Conservation (phyloP, 2,888 invertebrate genomes). For the Theretra japonica region DNA sequence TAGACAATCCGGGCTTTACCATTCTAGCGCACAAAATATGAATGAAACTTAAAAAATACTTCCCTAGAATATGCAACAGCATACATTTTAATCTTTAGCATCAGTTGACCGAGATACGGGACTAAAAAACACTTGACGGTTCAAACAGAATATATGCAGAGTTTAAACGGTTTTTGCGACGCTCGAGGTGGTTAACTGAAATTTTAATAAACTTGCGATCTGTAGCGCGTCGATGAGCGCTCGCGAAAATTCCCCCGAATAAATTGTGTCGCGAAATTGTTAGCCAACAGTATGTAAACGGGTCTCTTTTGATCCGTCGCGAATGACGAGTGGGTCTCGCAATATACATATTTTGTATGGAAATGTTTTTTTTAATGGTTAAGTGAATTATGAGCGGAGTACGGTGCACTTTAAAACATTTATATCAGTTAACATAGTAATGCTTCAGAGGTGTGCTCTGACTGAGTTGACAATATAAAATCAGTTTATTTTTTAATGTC, state of each 20-base stretch:
- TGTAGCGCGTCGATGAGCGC: constrained; percentile 3
- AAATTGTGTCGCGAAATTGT: constrained; percentile 8
- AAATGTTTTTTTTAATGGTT: too few species aligned
- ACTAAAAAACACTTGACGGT: constrained; percentile 30
- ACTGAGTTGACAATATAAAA: too few species aligned
- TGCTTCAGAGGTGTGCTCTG: too few species aligned
- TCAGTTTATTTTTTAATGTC: too few species aligned
- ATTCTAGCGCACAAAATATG: too few species aligned
- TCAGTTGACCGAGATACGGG: not conserved
- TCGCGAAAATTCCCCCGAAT: not conserved
- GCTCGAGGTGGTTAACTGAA: constrained; percentile 30
- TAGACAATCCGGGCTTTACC: too few species aligned
- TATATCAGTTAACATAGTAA: too few species aligned
- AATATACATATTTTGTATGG: too few species aligned
- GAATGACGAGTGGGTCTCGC: not conserved
- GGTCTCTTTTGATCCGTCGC: constrained; percentile 2
- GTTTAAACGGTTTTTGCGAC: constrained; percentile 33
- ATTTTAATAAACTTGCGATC: constrained; percentile 33
- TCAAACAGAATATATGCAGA: constrained; percentile 36
- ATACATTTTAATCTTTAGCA: constrained; percentile 4
- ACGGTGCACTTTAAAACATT: too few species aligned
- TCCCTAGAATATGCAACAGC: not conserved
- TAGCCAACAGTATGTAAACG: not conserved
- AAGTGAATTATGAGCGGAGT: too few species aligned
- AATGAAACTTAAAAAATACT: too few species aligned